Evolutionary conservation across 2,888 invertebrate genomes (phyloP).

Genomic region (Cremastobaeus sp.): DNA sequence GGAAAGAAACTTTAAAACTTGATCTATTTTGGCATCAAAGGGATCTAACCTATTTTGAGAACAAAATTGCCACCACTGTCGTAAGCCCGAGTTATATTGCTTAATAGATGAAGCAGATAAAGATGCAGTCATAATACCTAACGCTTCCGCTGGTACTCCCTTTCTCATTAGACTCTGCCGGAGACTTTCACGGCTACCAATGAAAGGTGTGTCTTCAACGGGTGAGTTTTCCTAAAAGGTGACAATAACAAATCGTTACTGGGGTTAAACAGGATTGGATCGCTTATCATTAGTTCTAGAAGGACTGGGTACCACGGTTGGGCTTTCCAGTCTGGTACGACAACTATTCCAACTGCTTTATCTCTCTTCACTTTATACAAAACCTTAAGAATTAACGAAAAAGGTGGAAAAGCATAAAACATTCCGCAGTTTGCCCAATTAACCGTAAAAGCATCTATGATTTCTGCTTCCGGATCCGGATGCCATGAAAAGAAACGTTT

Average conservation of each 20-base stretch:
- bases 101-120: slow-evolving; percentile 19
- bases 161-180: too few relatives aligned
- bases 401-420: slow-evolving; percentile 6
- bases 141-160: slow-evolving; percentile 2
- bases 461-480: too few relatives aligned
- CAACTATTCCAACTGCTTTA: slow-evolving; percentile 66
- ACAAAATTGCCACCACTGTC: slow-evolving; percentile 29
- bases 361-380: slow-evolving; percentile 60
- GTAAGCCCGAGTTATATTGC: slow-evolving; percentile 34
- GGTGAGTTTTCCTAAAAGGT: slow-evolving; percentile 28
- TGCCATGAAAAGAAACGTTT: too few relatives aligned
- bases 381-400: slow-evolving; percentile 10
- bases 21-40: background rate
- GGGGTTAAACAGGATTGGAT: slow-evolving; percentile 11
- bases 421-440: slow-evolving; percentile 13
- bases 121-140: slow-evolving; percentile 31
- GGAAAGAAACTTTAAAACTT: slow-evolving; percentile 8
- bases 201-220: too few relatives aligned
- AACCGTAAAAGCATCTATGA: slow-evolving; percentile 41
- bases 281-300: background rate
- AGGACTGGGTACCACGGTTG: too few relatives aligned
- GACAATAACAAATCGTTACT: slow-evolving; percentile 23
- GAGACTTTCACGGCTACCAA: too few relatives aligned
- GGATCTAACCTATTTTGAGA: background rate
- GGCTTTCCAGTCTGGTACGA: slow-evolving; percentile 67